Conservation (phyloP, 2,113 vertebrate genomes). For the Hypocryptadius cinnamomeus region DNA sequence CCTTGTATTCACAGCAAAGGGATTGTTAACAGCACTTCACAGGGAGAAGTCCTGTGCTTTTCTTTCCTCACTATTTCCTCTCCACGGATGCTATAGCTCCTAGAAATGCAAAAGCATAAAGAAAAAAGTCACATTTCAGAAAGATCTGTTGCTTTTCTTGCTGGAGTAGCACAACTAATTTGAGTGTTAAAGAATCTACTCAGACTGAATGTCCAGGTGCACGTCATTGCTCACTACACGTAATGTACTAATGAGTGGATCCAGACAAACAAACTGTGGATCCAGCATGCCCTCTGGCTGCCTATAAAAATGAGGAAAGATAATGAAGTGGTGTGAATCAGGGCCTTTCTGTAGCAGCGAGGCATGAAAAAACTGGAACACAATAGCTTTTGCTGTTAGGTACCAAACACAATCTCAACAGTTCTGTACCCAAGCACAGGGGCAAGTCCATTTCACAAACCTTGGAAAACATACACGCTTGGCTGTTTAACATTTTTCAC, state of each 20-base stretch:
- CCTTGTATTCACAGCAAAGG: neutral
- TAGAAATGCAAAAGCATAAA: neutral
- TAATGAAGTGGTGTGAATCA: slow-evolving; percentile 39
- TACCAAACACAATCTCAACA: slow-evolving; percentile 16
- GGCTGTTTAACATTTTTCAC: slow-evolving; percentile 4
- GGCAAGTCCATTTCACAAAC: slow-evolving; percentile 1
- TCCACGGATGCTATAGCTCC: neutral
- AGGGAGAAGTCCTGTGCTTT: neutral
- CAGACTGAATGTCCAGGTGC: slow-evolving; percentile 14
- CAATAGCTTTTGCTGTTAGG: neutral
- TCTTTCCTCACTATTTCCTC: neutral
- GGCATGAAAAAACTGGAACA: slow-evolving; percentile 11
- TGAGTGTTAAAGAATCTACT: neutral
- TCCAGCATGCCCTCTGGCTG: slow-evolving; percentile 48
- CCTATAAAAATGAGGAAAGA: slow-evolving; percentile 10
- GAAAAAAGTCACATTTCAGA: neutral
- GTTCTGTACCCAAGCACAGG: neutral
- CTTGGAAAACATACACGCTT: neutral
- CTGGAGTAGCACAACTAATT: neutral
- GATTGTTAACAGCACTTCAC: neutral
- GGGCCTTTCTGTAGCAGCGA: neutral
- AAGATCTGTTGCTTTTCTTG: neutral
- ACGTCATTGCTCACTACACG: neutral
- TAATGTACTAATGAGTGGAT: slow-evolving; percentile 39
- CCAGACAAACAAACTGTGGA: slow-evolving; percentile 39